phyloP scores from a whole-genome alignment of 2,888 invertebrate genomes.

The Biston stratarius region DNA sequence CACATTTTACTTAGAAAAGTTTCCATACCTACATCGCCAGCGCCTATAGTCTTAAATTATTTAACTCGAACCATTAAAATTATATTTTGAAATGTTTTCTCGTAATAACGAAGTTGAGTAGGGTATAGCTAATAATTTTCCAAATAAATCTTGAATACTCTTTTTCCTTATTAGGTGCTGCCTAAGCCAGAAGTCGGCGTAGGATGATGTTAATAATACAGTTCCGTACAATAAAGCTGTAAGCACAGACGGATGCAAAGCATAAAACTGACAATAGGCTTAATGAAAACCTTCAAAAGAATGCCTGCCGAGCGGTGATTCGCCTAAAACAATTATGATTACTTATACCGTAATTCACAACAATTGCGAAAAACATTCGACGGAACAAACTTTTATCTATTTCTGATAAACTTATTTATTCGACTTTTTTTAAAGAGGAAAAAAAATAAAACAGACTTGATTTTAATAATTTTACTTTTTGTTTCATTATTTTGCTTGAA shows the following conservation, averaged over 20 bases:
- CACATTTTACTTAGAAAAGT: conserved; percentile 51
- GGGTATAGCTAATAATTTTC: conserved; percentile 59
- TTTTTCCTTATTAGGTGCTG: conserved; percentile 66
- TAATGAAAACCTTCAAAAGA: conserved; percentile 50
- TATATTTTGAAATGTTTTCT: conserved; percentile 45
- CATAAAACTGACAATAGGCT: conserved; percentile 58
- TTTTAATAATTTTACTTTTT: conserved; percentile 33
- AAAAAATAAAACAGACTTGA: conserved; percentile 29
- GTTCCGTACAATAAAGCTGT: conserved; percentile 60
- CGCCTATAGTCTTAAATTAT: conserved; percentile 36
- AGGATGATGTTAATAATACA: conserved; percentile 63
- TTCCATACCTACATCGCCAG: conserved; percentile 29
- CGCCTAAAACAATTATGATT: conserved; percentile 41
- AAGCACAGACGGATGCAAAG: conserved; percentile 52
- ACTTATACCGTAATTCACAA: conserved; percentile 36
- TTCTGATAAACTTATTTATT: conserved; percentile 16
- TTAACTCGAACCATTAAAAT: conserved; percentile 42
- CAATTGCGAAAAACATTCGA: conserved; percentile 11
- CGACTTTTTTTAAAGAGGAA: conserved; percentile 15
- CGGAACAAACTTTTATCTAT: conserved; percentile 5
- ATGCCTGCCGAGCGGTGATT: conserved; percentile 29
- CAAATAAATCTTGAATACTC: conserved; percentile 61
- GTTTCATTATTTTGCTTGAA: conserved; percentile 19
- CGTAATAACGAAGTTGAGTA: conserved; percentile 43
- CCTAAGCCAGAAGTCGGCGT: conserved; percentile 51